A percentile compares a stretch with the other conserved stretches of the same genome.
Evolutionary conservation across 1,140 invertebrate genomes (phyloP).

Genomic region (Rhagoletis zephyria): DNA sequence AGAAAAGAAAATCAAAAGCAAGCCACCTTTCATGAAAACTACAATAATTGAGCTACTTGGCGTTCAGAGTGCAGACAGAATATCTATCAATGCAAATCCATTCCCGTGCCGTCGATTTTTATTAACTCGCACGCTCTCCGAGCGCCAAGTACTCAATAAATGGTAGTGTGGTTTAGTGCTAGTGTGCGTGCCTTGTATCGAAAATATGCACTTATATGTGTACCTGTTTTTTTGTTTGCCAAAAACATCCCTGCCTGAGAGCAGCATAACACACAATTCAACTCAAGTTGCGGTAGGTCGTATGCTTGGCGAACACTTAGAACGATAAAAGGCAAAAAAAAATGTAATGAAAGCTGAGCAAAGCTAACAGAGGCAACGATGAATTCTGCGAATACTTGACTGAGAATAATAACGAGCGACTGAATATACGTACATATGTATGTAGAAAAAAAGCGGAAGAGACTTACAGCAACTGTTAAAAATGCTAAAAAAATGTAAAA

Average conservation of each 20-base stretch:
- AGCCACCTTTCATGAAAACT: too few relatives aligned
- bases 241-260: conserved; percentile 24
- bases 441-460: neutral
- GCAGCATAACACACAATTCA: neutral
- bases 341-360: neutral
- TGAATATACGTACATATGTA: neutral
- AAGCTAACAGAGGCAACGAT: neutral
- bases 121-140: neutral
- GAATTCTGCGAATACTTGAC: neutral
- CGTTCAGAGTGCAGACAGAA: neutral
- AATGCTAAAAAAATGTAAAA: too few relatives aligned
- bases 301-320: neutral
- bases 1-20: too few relatives aligned
- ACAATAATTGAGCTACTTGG: too few relatives aligned
- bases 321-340: neutral
- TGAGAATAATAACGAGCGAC: neutral
- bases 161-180: too few relatives aligned
- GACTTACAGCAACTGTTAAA: neutral
- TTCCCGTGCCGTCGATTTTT: neutral
- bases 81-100: neutral
- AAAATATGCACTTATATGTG: neutral
- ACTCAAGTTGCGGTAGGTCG: conserved; percentile 30
- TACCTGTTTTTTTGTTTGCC: neutral
- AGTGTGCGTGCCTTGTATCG: neutral
- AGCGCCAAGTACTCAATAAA: neutral